These are phyloP conservation scores for Drosophila rubida DNA, from an alignment of 2,888 invertebrate species.

Conservation along the genomic window DNA sequence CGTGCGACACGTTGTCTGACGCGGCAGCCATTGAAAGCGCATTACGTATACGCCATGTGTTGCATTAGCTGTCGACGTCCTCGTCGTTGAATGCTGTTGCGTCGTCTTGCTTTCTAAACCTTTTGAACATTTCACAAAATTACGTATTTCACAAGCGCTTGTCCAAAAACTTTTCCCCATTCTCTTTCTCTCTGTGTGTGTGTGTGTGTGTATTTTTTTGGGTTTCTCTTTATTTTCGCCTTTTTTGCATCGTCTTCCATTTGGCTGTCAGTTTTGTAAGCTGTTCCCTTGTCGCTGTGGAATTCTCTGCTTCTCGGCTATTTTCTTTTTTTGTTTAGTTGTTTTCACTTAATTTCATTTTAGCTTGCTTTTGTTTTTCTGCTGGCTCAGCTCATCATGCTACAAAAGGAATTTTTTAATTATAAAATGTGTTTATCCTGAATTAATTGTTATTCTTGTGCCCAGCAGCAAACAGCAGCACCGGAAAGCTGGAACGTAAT, in stretches of 20 bases:
- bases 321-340: conserved; percentile 42
- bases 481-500: conserved; percentile 10
- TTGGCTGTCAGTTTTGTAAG: conserved; percentile 47
- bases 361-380: conserved; percentile 53
- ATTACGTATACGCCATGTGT: conserved; percentile 73
- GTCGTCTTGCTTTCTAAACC: conserved; percentile 16
- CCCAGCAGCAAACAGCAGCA: conserved; percentile 21
- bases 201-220: not conserved
- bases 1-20: conserved; percentile 47
- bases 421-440: conserved; percentile 80
- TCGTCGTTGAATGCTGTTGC: not conserved
- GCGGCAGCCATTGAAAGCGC: conserved; percentile 45
- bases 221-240: conserved; percentile 7
- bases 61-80: conserved; percentile 53
- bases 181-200: conserved; percentile 2
- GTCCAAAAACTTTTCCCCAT: conserved; percentile 36
- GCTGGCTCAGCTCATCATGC: conserved; percentile 51
- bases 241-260: conserved; percentile 20
- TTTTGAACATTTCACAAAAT: conserved; percentile 40
- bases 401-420: conserved; percentile 79
- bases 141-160: conserved; percentile 35
- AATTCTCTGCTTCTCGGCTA: conserved; percentile 13
- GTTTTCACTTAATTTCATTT: conserved; percentile 66
- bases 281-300: conserved; percentile 45
- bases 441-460: conserved; percentile 77